Base-by-base conservation (phyloP, 2,888 invertebrate species). In the Palloptera scutellata region DNA sequence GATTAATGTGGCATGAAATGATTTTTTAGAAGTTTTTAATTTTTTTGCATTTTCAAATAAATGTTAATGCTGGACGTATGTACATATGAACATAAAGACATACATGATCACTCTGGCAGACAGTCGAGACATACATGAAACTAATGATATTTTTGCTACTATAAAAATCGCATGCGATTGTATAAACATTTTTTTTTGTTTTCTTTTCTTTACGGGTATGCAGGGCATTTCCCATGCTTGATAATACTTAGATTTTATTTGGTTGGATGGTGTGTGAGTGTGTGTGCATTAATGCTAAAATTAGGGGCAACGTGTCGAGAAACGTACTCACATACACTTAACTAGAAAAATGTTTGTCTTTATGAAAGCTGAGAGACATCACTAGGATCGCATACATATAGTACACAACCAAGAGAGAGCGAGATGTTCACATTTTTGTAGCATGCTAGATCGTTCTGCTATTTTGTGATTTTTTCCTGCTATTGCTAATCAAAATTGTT, bases 211-310 rank as follows among this genome's bases (percentile, higher is more conserved):
- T 17, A 13, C 15, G 55, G 12, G 45, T 45, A 65, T 70, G 41
- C 65, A 63, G 67, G 67, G 60, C 61, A 70, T 68, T 72, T 70
- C 72, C 72, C 68, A 70, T 68, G 70, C 64, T 66, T 64, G 45
- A 10, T 62, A 54, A 53, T 54, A 62, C 30, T 54, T 54, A 54
- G 42, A 40, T 54, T 54, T 63, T 15, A 41, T 54, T 8, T 60
- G 15, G 48, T 13, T 8, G 17, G 55, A 30, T 55, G 55, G 57
- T 48, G 53, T 61, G 61, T 70, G 61, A 58, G 10, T 61, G 64
- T 67, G 69, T 67, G 65, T 72, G 70, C 68, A 70, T 72, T 72
- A 72, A 70, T 72, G 70, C 67, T 70, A 72, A 72, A 70, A 68
- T 57, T 67, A 60, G 66, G 59, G 51, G 65, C 64, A 69, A 61